Evolutionary conservation across 2,113 vertebrate genomes (phyloP).

Genomic region (Pungitius pungitius): DNA sequence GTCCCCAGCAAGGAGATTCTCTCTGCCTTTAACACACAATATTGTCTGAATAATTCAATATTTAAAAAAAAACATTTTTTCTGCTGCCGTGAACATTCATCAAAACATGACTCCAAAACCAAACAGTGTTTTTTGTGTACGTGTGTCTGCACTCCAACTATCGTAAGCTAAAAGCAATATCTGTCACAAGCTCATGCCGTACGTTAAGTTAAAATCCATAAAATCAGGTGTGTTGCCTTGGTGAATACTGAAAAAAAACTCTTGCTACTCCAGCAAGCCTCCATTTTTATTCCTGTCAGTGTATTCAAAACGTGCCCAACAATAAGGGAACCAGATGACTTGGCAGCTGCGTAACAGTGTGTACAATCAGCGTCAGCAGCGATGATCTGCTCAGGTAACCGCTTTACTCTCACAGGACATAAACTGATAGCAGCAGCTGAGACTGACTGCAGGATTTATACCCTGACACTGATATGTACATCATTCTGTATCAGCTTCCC

Average conservation of each 20-base stretch:
- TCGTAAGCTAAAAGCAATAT: conserved; percentile 1
- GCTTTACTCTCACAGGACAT: conserved; percentile 64
- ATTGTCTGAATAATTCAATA: neutral
- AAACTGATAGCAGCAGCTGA: conserved; percentile 71
- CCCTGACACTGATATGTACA: conserved; percentile 62
- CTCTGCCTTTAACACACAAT: neutral
- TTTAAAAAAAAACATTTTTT: neutral
- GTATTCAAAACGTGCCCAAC: conserved; percentile 50
- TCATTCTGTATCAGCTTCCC: conserved; percentile 59
- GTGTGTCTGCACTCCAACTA: neutral
- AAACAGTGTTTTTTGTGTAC: neutral
- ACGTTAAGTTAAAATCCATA: conserved; percentile 14
- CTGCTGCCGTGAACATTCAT: neutral
- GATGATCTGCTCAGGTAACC: conserved; percentile 68
- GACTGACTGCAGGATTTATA: conserved; percentile 69
- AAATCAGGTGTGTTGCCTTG: conserved; percentile 25
- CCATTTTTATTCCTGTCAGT: conserved; percentile 34
- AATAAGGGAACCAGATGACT: conserved; percentile 37
- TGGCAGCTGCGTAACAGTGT: conserved; percentile 52
- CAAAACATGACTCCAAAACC: neutral
- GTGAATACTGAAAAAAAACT: conserved; percentile 20
- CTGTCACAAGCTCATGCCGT: conserved; percentile 7
- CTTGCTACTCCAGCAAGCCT: conserved; percentile 20
- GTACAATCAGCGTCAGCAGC: conserved; percentile 53
- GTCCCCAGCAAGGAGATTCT: neutral